Base-by-base conservation (phyloP, 2,113 vertebrate species). In the Orientallactaga bullata region DNA sequence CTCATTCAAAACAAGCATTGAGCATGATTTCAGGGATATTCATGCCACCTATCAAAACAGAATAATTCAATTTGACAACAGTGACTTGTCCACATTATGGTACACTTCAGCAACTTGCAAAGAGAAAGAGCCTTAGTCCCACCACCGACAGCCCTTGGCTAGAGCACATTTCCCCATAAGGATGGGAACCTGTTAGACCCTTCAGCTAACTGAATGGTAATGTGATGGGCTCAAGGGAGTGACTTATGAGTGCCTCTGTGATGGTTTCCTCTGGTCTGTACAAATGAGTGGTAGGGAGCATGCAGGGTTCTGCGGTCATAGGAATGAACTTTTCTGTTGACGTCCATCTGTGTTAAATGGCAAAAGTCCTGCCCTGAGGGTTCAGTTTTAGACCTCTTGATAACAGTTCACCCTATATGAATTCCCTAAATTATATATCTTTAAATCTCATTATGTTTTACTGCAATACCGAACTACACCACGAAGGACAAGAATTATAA, bases 361-460 rank as follows among this genome's bases (percentile, higher is more conserved):
- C 78, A 85, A 74, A 88, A 77, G 32, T 80, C 32, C 91, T 89
- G 76, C 63, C 17, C 66, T 8, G 21, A 69, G 32, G 69, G 13
- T 91, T 74, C 66, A 88, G 95, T 88, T 93, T 94, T 81, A 95
- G 95, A 76, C 30, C 79, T 84, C 88, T 84, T 71, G 85, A 94
- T 92, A 94, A 94, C 42, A 77, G 93, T 30, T 94, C 84, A 15
- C 20, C 65, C 88, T 82, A 37, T 65, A 60, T 20, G n/a, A 88
- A 61, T 88, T 55, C 90, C 37, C 55, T 90, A 94, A 97, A 97
- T 97, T 95, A 97, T 21, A 96, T 42, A 90, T 93, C 82, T 93
- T 96, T 90, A 86, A 88, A 73, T 61, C 88, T 76, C 77, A 88
- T 18, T 35, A 90, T 74, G 82, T 68, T 83, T 72, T 91, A 80